Percentiles rank a stretch among this genome's conserved stretches.
These are phyloP conservation scores for Gobiocypris rarus DNA, from an alignment of 2,113 vertebrate species.

Conservation along the genomic window DNA sequence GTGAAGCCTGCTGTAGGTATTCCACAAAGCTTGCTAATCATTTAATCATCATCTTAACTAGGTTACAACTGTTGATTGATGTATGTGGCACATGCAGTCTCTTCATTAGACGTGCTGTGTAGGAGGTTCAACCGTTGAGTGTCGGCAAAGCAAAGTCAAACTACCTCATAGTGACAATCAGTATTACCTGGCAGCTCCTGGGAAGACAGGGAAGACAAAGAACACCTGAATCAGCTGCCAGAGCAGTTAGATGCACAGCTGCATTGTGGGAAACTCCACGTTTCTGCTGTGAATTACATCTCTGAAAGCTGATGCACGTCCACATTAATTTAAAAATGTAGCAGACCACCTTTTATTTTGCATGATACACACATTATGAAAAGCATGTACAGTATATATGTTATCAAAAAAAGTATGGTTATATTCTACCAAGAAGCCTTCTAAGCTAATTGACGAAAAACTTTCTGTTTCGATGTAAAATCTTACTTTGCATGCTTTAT, in stretches of 20 bases:
- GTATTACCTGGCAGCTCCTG: constrained; percentile 31
- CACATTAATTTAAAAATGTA: not conserved
- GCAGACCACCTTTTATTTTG: constrained; percentile 11
- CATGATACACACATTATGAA: not conserved
- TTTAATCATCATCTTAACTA: constrained; percentile 25
- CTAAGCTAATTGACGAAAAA: not conserved
- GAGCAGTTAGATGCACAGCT: constrained; percentile 4
- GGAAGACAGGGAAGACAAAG: constrained; percentile 18
- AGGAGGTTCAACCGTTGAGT: not conserved
- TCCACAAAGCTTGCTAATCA: constrained; percentile 19
- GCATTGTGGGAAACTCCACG: constrained; percentile 15
- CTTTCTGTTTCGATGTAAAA: not conserved
- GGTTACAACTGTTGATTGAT: constrained; percentile 36
- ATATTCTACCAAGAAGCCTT: not conserved
- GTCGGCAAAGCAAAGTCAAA: constrained; percentile 14
- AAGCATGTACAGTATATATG: not conserved
- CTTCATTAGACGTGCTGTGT: constrained; percentile 32
- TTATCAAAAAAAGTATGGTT: not conserved
- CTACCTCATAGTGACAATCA: constrained; percentile 21
- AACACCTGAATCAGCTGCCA: constrained; percentile 30
- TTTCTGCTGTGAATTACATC: not conserved
- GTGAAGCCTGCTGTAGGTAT: not conserved
- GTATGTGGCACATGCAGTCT: not conserved
- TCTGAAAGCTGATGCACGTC: not conserved
- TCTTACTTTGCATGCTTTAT: not conserved